A percentile compares a stretch with the other conserved stretches of the same genome.
phyloP scores from a whole-genome alignment of 2,888 invertebrate species.

The Acleris sparsana region DNA sequence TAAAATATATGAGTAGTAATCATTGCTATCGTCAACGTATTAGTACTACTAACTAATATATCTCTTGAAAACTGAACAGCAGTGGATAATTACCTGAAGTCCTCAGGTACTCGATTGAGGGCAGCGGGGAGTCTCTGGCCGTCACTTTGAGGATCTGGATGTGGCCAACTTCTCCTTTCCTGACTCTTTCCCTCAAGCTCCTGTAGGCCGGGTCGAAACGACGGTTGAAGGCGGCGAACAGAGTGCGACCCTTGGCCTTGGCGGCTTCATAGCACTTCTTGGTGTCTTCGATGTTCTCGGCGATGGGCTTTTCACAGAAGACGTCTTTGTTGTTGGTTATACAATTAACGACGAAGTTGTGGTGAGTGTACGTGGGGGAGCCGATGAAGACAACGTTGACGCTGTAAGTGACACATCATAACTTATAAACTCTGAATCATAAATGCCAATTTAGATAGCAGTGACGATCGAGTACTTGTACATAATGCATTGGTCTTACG shows the following conservation, averaged over 20 bases:
- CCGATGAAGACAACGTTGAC: conserved; percentile 80
- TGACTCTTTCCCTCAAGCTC: conserved; percentile 74
- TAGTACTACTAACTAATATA: not conserved
- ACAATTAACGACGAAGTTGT: conserved; percentile 78
- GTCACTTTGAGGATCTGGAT: conserved; percentile 85
- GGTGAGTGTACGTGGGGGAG: conserved; percentile 85
- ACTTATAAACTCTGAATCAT: not conserved
- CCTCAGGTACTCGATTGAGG: conserved; percentile 84
- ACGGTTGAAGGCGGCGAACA: conserved; percentile 87
- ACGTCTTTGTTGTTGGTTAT: conserved; percentile 84
- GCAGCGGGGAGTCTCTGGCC: conserved; percentile 86
- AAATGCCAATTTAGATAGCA: conserved; percentile 4
- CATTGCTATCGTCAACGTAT: not conserved
- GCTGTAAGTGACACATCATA: conserved; percentile 49
- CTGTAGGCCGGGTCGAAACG: conserved; percentile 86
- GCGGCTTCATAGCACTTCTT: conserved; percentile 84
- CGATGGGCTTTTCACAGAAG: conserved; percentile 88
- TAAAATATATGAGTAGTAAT: not conserved
- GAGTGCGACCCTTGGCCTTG: conserved; percentile 74
- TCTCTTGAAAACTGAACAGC: not conserved
- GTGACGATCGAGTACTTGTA: conserved; percentile 42
- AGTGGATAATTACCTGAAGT: conserved; percentile 73
- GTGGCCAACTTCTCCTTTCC: conserved; percentile 84
- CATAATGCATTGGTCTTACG: conserved; percentile 58
- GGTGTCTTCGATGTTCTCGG: conserved; percentile 79